Evolutionary conservation across 2,888 invertebrate species (phyloP), one percentile per base, ranked within the genome.

Genomic region (Merodon equestris): DNA sequence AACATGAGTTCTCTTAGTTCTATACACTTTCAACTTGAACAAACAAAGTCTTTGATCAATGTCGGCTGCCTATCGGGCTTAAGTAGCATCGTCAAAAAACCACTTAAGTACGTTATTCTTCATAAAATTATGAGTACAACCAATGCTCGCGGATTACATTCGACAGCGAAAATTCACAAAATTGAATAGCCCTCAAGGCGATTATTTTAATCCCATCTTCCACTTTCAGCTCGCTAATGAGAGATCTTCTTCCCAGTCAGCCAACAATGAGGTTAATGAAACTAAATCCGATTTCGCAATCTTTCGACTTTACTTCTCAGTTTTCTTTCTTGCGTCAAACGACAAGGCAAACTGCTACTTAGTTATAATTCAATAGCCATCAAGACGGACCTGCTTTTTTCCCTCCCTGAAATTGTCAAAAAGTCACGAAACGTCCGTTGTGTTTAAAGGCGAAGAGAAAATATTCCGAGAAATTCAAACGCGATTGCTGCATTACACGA

Each of bases 181-280:
- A 34, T 14, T 50, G 19, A 12, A 27, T 14, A 47, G 12, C n/a
- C 13, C 64, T 36, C 14, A 51, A 58, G 64, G 64, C 57, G 64
- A 64, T 72, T 72, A 58, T 64, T 64, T 19, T 72, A 64, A 72
- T 51, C 9, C 18, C 57, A 45, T 57, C 57, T 51, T 27, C 47
- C 4, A 38, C 47, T 45, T 36, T 13, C 51, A 10, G 15, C 9
- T 19, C 2, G 12, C 27, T 27, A 27, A 27, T 27, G 27, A 27
- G 27, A n/a, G 27, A 27, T 34, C 40, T 51, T 14, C 19, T 53
- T 45, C 14, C 14, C 15, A 5, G 7, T 7, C 27, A 27, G 27
- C 27, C 7, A 27, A 27, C 27, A 7, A 34, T 42, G 42, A 12
- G 56, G 56, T 14, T 50, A 34, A 44, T 50, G 36, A 68, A 45